Percentiles rank a stretch among this genome's conserved stretches.
phyloP scores from a whole-genome alignment of 2,113 vertebrate genomes.

The Chloebia gouldiae region DNA sequence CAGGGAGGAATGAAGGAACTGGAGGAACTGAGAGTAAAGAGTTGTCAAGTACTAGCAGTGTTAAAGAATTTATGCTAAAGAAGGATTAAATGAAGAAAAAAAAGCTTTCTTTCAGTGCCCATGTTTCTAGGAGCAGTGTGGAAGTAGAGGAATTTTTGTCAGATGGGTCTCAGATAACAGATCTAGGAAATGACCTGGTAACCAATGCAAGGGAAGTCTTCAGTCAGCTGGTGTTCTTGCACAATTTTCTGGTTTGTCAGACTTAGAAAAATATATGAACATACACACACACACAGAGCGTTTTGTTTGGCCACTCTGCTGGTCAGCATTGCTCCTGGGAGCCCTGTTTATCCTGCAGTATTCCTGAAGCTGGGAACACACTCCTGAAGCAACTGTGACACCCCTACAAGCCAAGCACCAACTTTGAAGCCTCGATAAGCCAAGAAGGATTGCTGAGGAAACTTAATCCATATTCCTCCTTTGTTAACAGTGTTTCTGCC shows the following conservation, averaged over 20 bases:
- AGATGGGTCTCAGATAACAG: background rate
- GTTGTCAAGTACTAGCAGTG: background rate
- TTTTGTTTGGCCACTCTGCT: background rate
- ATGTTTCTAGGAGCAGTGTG: background rate
- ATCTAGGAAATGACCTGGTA: background rate
- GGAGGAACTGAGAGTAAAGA: background rate
- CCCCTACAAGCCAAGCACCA: too few species aligned
- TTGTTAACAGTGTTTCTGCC: background rate
- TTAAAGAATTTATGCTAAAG: background rate
- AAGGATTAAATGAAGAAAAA: background rate
- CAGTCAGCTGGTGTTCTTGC: background rate
- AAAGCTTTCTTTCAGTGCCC: background rate
- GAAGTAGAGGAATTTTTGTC: background rate
- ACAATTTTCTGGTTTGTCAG: background rate
- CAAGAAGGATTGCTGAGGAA: background rate
- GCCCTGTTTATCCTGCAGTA: background rate
- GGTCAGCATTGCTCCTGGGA: background rate
- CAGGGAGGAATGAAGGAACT: background rate
- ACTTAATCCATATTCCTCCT: fast-evolving
- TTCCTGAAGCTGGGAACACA: fast-evolving
- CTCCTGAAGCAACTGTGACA: background rate
- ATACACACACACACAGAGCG: fast-evolving
- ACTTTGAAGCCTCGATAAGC: fast-evolving
- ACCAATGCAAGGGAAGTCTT: background rate
- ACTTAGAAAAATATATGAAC: background rate